A percentile compares a stretch with the other conserved stretches of the same genome.
phyloP scores from a whole-genome alignment of 2,797 vertebrate genomes.

The Prunella strophiata region DNA sequence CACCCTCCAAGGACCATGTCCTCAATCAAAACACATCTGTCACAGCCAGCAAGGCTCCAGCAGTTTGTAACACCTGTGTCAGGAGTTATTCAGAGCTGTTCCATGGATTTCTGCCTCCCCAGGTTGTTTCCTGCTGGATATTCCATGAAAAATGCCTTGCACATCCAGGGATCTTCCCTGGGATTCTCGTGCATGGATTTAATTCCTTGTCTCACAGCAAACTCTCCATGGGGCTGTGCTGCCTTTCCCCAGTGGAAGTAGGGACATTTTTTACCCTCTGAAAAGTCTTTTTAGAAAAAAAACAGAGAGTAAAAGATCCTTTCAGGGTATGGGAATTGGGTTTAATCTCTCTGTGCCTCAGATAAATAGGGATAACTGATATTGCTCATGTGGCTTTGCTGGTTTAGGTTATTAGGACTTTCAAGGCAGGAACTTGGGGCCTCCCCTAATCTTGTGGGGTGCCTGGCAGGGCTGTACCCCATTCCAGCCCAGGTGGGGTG shows the following conservation, averaged over 20 bases:
- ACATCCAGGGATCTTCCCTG: neutral
- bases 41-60: neutral
- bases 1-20: constrained; percentile 22
- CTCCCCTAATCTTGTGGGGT: neutral
- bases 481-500: neutral
- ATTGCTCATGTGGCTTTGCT: neutral
- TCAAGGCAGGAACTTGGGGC: neutral
- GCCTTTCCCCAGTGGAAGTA: neutral
- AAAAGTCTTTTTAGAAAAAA: neutral
- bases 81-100: constrained; percentile 3
- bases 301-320: neutral
- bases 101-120: neutral
- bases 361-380: neutral
- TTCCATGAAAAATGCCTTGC: neutral
- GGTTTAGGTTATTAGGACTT: neutral
- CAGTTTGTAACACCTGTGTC: constrained; percentile 2
- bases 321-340: neutral
- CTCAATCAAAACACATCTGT: constrained; percentile 58
- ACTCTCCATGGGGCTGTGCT: neutral
- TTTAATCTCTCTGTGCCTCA: neutral
- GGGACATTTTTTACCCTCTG: neutral
- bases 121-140: neutral
- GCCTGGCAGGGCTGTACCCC: neutral
- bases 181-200: neutral
- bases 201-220: neutral